Conservation (phyloP, 2,113 vertebrate species). For the Tragelaphus scriptus region DNA sequence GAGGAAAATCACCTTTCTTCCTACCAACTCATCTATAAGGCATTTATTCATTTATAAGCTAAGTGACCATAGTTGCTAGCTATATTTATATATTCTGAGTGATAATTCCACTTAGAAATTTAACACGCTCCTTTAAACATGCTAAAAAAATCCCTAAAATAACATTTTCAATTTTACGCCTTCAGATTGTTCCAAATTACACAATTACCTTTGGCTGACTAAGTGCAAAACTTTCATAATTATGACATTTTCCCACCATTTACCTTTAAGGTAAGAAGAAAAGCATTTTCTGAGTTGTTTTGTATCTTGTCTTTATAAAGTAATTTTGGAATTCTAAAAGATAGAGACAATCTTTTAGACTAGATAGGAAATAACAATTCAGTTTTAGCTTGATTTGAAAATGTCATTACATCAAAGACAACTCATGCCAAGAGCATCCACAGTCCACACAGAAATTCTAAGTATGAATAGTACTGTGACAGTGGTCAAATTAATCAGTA, state of each 20-base stretch:
- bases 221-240: background rate
- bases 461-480: background rate
- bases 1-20: background rate
- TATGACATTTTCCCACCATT: background rate
- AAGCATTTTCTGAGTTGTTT: background rate
- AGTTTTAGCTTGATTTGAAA: background rate
- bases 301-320: background rate
- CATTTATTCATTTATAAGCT: background rate
- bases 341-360: background rate
- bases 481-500: background rate
- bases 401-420: background rate
- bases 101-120: constrained; percentile 13
- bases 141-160: background rate
- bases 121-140: background rate
- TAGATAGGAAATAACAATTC: background rate
- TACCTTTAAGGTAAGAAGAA: background rate
- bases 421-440: background rate
- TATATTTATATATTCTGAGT: background rate
- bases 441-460: background rate
- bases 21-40: background rate
- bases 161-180: constrained; percentile 8
- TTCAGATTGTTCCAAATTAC: constrained; percentile 1
- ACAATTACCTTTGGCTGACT: constrained; percentile 15
- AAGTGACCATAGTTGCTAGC: background rate
- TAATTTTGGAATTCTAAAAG: background rate